phyloP scores from a whole-genome alignment of 2,797 vertebrate species.

The Gouania willdenowi region DNA sequence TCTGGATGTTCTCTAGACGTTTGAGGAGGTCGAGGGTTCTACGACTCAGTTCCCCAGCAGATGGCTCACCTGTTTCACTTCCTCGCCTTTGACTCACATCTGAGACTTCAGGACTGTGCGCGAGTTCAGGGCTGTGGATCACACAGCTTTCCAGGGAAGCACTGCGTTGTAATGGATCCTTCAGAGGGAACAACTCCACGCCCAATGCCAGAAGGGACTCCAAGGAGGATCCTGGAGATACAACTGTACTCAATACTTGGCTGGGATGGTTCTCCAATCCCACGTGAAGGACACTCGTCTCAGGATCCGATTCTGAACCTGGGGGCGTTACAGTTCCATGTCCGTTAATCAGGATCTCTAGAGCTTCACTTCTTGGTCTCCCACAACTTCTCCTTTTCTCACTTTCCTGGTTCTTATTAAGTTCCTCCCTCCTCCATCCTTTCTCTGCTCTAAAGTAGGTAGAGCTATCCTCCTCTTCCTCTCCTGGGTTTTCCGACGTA shows the following conservation, averaged over 20 bases:
- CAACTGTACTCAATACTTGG: constrained; percentile 55
- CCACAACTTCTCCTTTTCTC: constrained; percentile 43
- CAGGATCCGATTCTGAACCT: constrained; percentile 54
- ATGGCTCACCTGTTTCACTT: constrained; percentile 49
- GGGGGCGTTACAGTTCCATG: constrained; percentile 47
- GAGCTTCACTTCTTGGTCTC: constrained; percentile 41
- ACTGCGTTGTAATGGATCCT: constrained; percentile 80
- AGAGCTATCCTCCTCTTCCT: constrained; percentile 47
- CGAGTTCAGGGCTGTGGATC: constrained; percentile 77
- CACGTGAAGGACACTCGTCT: constrained; percentile 1
- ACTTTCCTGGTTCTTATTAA: constrained; percentile 37
- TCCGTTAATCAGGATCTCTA: constrained; percentile 59
- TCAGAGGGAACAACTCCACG: constrained; percentile 83
- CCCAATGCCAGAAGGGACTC: constrained; percentile 87
- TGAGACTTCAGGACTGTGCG: constrained; percentile 75
- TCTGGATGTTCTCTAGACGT: constrained; percentile 93
- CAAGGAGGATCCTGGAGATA: constrained; percentile 85
- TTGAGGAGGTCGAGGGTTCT: constrained; percentile 94
- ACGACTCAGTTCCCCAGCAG: constrained; percentile 88
- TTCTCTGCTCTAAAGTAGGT: constrained; percentile 28
- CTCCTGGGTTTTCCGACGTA: constrained; percentile 78
- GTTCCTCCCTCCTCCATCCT: constrained; percentile 26
- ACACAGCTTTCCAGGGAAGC: constrained; percentile 90
- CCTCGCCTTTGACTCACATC: constrained; percentile 71
- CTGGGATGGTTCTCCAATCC: too few relatives aligned